Conservation (phyloP, 2,888 invertebrate genomes). For the Hydraecia micacea region DNA sequence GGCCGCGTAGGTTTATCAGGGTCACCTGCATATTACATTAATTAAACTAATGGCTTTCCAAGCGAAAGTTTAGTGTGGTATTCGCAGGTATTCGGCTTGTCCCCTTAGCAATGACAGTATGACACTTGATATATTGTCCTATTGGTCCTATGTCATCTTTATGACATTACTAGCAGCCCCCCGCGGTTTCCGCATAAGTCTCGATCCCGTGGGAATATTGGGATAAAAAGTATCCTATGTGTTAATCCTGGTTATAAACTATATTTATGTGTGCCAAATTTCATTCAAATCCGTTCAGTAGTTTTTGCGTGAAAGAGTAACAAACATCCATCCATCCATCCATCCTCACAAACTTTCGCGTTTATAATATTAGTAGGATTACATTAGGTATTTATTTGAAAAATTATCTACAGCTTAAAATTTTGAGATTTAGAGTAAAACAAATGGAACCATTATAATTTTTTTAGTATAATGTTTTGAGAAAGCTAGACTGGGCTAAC, state of each 20-base stretch:
- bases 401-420: not conserved
- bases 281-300: too few species aligned
- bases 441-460: not conserved
- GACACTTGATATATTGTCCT: not conserved
- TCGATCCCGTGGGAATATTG: too few species aligned
- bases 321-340: too few species aligned
- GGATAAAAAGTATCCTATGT: too few species aligned
- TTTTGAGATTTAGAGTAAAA: not conserved
- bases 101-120: not conserved
- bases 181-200: too few species aligned
- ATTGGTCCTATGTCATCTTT: not conserved
- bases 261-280: too few species aligned
- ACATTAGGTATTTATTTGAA: not conserved
- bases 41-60: slow-evolving; percentile 41
- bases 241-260: too few species aligned
- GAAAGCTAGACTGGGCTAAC: too few species aligned
- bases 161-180: not conserved
- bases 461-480: too few species aligned
- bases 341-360: too few species aligned
- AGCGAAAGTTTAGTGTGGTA: slow-evolving; percentile 25
- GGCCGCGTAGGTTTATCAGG: slow-evolving; percentile 31
- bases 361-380: too few species aligned
- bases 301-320: too few species aligned
- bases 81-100: not conserved
- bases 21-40: slow-evolving; percentile 15